These are phyloP conservation scores for Ophion slaviceki DNA, from an alignment of 2,888 invertebrate genomes.

Conservation along the genomic window DNA sequence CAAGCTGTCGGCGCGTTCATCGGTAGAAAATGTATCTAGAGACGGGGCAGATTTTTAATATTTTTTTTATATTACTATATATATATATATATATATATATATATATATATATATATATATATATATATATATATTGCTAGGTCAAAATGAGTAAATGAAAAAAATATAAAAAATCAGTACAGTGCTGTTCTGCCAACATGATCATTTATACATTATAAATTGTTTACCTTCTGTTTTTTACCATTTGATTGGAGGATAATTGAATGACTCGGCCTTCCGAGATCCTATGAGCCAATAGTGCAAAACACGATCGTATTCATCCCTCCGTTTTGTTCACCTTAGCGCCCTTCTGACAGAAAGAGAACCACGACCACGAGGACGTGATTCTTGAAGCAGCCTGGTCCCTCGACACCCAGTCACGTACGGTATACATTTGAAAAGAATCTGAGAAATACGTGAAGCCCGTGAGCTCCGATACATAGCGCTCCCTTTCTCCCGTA, in stretches of 20 bases:
- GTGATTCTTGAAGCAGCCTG: slow-evolving; percentile 43
- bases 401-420: slow-evolving; percentile 55
- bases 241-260: not conserved
- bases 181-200: too few relatives aligned
- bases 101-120: too few relatives aligned
- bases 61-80: too few relatives aligned
- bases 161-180: too few relatives aligned
- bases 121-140: too few relatives aligned
- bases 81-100: too few relatives aligned
- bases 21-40: too few relatives aligned
- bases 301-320: not conserved
- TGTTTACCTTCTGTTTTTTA: too few relatives aligned
- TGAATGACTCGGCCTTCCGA: not conserved
- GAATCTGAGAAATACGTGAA: slow-evolving; percentile 46
- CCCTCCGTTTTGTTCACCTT: slow-evolving; percentile 8
- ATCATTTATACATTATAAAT: too few relatives aligned
- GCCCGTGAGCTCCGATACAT: slow-evolving; percentile 15
- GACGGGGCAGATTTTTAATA: too few relatives aligned
- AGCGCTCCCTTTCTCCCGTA: slow-evolving; percentile 23
- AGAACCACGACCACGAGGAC: slow-evolving; percentile 18
- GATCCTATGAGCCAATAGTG: not conserved
- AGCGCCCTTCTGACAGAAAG: not conserved
- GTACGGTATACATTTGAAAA: slow-evolving; percentile 53
- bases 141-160: too few relatives aligned
- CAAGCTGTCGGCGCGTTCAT: too few relatives aligned